phyloP scores from a whole-genome alignment of 2,888 invertebrate species.

The Punctoribates punctum region DNA sequence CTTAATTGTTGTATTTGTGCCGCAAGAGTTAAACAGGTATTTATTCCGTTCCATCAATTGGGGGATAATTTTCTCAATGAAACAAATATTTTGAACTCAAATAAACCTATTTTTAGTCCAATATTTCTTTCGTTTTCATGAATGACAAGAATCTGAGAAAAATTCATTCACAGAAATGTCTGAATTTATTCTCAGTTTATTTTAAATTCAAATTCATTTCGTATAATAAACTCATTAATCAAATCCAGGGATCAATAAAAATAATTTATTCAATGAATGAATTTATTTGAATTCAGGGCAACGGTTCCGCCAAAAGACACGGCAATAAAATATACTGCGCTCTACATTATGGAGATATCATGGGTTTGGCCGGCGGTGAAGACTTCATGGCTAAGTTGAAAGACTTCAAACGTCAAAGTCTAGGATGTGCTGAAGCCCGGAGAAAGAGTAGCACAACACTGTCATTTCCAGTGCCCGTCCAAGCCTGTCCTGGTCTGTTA shows the following conservation, averaged over 20 bases:
- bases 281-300: conserved; percentile 38
- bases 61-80: too few species aligned
- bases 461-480: conserved; percentile 87
- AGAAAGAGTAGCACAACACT: conserved; percentile 89
- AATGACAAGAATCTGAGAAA: too few species aligned
- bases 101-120: too few species aligned
- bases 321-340: conserved; percentile 92
- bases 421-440: conserved; percentile 89
- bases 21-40: conserved; percentile 66
- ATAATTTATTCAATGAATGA: too few species aligned
- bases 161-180: too few species aligned
- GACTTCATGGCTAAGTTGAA: conserved; percentile 96
- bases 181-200: too few species aligned
- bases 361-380: conserved; percentile 72
- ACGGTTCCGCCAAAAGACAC: conserved; percentile 58
- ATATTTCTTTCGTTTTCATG: too few species aligned
- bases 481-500: conserved; percentile 65
- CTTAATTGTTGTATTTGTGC: conserved; percentile 93
- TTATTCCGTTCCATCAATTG: neutral
- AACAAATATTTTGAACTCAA: too few species aligned
- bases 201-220: too few species aligned
- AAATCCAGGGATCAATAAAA: too few species aligned
- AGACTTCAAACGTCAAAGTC: conserved; percentile 90
- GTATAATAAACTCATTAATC: too few species aligned
- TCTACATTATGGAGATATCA: conserved; percentile 92